These are phyloP conservation scores for Anarhynchus alexandrinus DNA, from an alignment of 2,113 vertebrate species.

Conservation along the genomic window DNA sequence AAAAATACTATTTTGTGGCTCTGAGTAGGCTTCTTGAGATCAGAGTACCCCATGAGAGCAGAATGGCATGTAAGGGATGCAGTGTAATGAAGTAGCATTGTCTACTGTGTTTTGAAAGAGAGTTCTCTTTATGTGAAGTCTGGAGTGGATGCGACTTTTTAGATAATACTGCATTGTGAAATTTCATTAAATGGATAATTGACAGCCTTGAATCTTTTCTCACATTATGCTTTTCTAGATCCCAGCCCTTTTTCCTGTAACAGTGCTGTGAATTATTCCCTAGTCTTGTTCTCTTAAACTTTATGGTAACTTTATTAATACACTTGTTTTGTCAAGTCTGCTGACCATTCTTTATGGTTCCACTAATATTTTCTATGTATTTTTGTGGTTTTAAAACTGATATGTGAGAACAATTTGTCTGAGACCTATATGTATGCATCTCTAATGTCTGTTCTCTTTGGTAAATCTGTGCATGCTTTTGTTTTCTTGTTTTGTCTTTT, in stretches of 20 bases:
- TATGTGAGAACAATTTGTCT: not conserved
- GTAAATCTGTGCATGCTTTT: conserved; percentile 7
- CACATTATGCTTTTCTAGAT: not conserved
- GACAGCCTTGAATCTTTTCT: not conserved
- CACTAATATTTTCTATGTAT: not conserved
- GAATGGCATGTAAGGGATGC: not conserved
- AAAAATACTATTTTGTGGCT: not conserved
- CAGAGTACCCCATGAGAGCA: not conserved
- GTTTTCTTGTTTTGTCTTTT: not conserved
- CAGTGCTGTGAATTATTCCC: not conserved
- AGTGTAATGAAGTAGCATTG: not conserved
- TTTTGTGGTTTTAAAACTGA: not conserved
- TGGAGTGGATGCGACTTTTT: not conserved
- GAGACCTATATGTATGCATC: not conserved
- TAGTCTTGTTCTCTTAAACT: not conserved
- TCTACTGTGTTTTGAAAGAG: not conserved
- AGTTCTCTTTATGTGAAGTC: not conserved
- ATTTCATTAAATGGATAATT: not conserved
- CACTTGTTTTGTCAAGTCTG: not conserved
- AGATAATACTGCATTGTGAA: not conserved
- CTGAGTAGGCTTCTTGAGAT: not conserved
- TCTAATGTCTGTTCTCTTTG: not conserved
- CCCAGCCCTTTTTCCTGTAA: not conserved
- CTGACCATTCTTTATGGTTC: not conserved
- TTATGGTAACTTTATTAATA: not conserved